Base-by-base conservation (phyloP, 2,797 vertebrate genomes). In the Chromobotia macracanthus region DNA sequence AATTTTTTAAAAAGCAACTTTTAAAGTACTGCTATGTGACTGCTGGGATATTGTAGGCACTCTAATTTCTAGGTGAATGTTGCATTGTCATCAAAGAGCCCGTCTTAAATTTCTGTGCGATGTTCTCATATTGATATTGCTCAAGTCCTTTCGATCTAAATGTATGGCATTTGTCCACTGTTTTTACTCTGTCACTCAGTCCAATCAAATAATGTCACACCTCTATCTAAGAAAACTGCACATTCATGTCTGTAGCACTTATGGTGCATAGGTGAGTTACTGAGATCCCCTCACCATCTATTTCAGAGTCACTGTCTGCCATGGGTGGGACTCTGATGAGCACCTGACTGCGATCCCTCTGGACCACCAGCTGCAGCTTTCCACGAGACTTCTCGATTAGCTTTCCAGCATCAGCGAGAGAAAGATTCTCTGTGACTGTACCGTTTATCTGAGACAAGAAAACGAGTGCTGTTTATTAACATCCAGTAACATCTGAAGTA, bases 361-460 rank as follows among this genome's bases (percentile, higher is more conserved):
- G 90, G 78, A 99, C 97, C 83, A 98, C 92, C 67, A 99, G 90
- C 90, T 98, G 96, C 51, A 99, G 95, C 80, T 95, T 97, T 53
- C 97, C 97, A n/a, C 96, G 93, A 1, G 97, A 98, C 84, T 96
- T 98, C 90, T 99, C 97, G 35, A 99, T 99, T 88, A 99, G 85
- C 90, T 96, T 98, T 50, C 97, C 94, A 0, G 97, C 97, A 60
- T 99, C 97, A 44, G 89, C 86, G 82, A 99, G 93, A 21, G 97
- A 98, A 91, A 99, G 94, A 87, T 99, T 99, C 90, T 99, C 97
- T 1, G 97, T 99, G 82, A 96, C 97, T 0, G 97, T 99, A 2
- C 97, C 97, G 60, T 99, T 99, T 77, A 99, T 99, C 97, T 99
- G 74, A 72, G 9, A 77, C n/a, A 67, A 10, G 28, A 35, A 41